Evolutionary conservation across 2,797 vertebrate species (phyloP).

Genomic region (Megaceryle alcyon): DNA sequence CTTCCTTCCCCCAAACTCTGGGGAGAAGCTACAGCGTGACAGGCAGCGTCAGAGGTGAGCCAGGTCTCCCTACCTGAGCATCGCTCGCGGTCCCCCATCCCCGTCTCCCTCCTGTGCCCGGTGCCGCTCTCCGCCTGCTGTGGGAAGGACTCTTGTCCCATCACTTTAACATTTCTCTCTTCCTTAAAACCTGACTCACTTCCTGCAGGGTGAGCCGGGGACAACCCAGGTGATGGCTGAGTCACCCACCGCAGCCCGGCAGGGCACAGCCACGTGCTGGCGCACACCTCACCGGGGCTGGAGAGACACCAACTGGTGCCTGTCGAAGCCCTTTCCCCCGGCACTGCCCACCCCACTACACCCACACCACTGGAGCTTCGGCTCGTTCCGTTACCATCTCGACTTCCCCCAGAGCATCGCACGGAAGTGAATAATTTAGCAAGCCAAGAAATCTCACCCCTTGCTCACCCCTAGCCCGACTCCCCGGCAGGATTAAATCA

Average conservation of each 20-base stretch:
- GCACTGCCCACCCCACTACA: background rate
- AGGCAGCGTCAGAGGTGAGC: rapidly evolving
- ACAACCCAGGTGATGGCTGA: conserved; percentile 26
- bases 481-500: background rate
- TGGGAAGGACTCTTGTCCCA: conserved; percentile 13
- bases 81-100: rapidly evolving
- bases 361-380: background rate
- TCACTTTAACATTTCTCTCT: background rate
- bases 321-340: background rate
- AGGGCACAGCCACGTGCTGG: background rate
- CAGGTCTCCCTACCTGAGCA: background rate
- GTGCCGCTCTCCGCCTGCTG: rapidly evolving
- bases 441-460: background rate
- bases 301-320: rapidly evolving
- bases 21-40: rapidly evolving
- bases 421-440: background rate
- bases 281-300: too few relatives aligned
- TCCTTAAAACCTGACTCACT: conserved; percentile 54
- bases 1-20: background rate
- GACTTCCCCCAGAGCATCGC: rapidly evolving
- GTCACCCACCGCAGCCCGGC: background rate
- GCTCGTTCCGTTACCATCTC: rapidly evolving
- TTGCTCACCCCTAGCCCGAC: rapidly evolving
- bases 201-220: conserved; percentile 50
- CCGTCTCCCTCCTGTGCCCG: rapidly evolving